Percentiles rank a stretch among this genome's conserved stretches.
Evolutionary conservation across 1,140 invertebrate genomes (phyloP).

Genomic region (Drosophila malerkotliana): DNA sequence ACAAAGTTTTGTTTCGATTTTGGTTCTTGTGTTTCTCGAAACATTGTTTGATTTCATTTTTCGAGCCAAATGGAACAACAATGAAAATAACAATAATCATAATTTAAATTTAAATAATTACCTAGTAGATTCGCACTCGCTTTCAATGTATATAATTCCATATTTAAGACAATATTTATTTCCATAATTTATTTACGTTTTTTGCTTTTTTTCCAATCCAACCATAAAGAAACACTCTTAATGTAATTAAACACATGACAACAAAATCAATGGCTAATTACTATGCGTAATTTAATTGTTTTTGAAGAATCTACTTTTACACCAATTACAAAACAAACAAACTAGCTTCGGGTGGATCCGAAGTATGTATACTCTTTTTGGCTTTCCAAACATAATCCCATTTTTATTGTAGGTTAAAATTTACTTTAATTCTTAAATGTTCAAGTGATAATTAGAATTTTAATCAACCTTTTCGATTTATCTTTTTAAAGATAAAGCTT

Average conservation of each 20-base stretch:
- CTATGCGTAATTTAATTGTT: conserved; percentile 37
- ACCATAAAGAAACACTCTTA: conserved; percentile 25
- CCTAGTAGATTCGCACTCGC: conserved; percentile 70
- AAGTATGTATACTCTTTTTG: not conserved
- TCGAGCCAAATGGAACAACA: conserved; percentile 30
- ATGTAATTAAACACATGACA: conserved; percentile 36
- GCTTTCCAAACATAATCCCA: not conserved
- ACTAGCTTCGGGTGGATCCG: not conserved
- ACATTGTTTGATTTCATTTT: conserved; percentile 41
- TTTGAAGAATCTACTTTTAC: conserved; percentile 39
- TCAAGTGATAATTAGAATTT: too few species aligned
- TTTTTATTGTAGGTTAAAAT: not conserved
- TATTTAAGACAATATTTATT: conserved; percentile 25
- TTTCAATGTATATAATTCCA: conserved; percentile 60
- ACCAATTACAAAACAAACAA: conserved; percentile 33
- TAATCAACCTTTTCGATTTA: too few species aligned
- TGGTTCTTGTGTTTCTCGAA: conserved; percentile 48
- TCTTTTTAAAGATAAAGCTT: not conserved
- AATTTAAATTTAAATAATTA: conserved; percentile 53
- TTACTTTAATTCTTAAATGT: not conserved
- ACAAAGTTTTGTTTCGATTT: conserved; percentile 56
- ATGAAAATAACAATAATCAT: conserved; percentile 44
- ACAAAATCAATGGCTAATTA: conserved; percentile 22
- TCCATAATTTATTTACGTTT: conserved; percentile 30
- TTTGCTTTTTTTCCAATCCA: conserved; percentile 17